Percentiles rank a stretch among this genome's conserved stretches.
These are phyloP conservation scores for Pelochelys cantorii DNA, from an alignment of 2,797 vertebrate species.

Conservation along the genomic window DNA sequence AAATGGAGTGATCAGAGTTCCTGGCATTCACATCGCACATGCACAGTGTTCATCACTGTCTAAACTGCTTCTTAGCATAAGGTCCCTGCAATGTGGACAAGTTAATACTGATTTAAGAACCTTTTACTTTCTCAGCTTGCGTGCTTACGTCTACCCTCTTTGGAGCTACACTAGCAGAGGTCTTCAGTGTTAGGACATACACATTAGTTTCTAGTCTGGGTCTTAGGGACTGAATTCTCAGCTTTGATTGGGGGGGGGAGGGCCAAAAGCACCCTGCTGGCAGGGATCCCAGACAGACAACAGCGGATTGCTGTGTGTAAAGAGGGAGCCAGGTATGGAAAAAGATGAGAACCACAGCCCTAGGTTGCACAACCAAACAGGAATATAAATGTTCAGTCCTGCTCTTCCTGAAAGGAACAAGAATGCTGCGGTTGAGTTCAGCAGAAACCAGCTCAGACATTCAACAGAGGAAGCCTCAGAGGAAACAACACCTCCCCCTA, in stretches of 20 bases:
- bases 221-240: not conserved
- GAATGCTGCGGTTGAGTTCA: not conserved
- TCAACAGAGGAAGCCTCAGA: too few relatives aligned
- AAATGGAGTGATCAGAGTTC: not conserved
- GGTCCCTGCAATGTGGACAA: not conserved
- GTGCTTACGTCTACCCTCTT: too few relatives aligned
- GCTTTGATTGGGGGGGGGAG: not conserved
- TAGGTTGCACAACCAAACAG: not conserved
- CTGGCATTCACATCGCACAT: not conserved
- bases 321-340: not conserved
- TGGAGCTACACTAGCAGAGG: not conserved
- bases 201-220: not conserved
- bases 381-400: not conserved
- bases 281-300: not conserved
- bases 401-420: not conserved
- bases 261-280: not conserved
- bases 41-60: not conserved
- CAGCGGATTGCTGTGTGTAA: not conserved
- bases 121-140: not conserved
- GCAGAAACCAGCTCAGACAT: too few relatives aligned
- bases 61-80: not conserved
- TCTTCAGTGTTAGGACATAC: not conserved
- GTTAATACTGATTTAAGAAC: not conserved
- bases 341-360: not conserved
- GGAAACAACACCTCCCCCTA: too few relatives aligned